Base-by-base conservation (phyloP, 1,140 invertebrate genomes). In the Mamestra configurata region DNA sequence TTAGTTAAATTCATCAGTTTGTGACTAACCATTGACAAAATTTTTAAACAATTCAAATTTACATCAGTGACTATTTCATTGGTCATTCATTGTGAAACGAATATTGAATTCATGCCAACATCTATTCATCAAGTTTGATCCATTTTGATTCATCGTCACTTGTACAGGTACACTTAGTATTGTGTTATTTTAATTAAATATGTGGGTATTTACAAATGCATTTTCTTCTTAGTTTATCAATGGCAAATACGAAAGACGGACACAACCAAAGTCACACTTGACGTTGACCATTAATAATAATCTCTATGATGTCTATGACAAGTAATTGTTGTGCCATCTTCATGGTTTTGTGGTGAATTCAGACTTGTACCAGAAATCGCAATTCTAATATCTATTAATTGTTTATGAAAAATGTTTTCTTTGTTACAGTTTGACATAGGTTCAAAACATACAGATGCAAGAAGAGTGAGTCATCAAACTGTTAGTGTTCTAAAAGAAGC, bases 381-480 rank as follows among this genome's bases (percentile, higher is more conserved):
- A 31, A 5, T 31, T 31, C 2, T 15, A 46, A 46, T 13, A 15
- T 15, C 2, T 15, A 46, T 15, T 31, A 46, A 1, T 46, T 46
- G 0, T 46, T 46, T 1, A 46, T 15, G 43, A 1, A 10, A 15
- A 46, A 46, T 55, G 10, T 79, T 72, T 76, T 59, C 46, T 66
- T 79, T 80, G 77, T 93, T 91, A 51, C 85, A 95, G 93, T 88
- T 89, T 87, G 85, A 93, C 55, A 7, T 84, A 77, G 84, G 64
- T 7, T 94, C 91, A 13, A 93, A 89, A 86, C 49, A 87, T 35
- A 94, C 92, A 7, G 90, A 93, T 55, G 86, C 93, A n/a, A 88
- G 92, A 82, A 90, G 68, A 82, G 68, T 87, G 66, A 85, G 88
- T 15, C 80, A 79, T 46, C 85, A 92, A 22, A 90, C 91, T n/a